phyloP scores from a whole-genome alignment of 2,797 vertebrate genomes.

The Melanotaenia nigrans region DNA sequence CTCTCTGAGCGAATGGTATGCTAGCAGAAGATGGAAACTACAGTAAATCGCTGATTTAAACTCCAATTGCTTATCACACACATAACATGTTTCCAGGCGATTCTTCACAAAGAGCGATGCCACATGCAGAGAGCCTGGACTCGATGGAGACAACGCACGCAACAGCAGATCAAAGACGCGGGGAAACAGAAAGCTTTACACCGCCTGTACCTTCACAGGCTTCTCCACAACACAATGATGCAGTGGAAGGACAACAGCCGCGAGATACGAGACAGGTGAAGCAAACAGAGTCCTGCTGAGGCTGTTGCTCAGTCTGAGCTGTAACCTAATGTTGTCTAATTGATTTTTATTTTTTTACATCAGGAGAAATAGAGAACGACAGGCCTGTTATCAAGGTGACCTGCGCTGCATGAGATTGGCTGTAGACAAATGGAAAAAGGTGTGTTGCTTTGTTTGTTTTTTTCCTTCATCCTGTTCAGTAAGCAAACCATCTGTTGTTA shows the following conservation, averaged over 20 bases:
- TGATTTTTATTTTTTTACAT: slow-evolving; percentile 29
- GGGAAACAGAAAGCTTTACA: slow-evolving; percentile 66
- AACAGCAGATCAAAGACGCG: slow-evolving; percentile 59
- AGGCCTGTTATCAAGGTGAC: slow-evolving; percentile 74
- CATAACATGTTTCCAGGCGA: slow-evolving; percentile 77
- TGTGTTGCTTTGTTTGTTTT: slow-evolving; percentile 53
- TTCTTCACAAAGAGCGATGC: slow-evolving; percentile 80
- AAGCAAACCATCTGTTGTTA: not conserved
- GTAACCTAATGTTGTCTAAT: not conserved
- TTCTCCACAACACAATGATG: slow-evolving; percentile 75
- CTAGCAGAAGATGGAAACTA: slow-evolving; percentile 5
- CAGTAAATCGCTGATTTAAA: not conserved
- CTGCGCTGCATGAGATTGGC: slow-evolving; percentile 70
- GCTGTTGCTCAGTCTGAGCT: not conserved
- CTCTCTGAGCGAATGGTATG: slow-evolving; percentile 84
- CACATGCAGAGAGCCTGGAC: slow-evolving; percentile 78
- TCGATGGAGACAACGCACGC: slow-evolving; percentile 77
- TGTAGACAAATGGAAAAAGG: slow-evolving; percentile 88
- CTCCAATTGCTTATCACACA: not conserved
- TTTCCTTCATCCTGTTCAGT: not conserved
- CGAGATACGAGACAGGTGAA: slow-evolving; percentile 65
- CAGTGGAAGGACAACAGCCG: slow-evolving; percentile 82
- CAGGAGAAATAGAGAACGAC: slow-evolving; percentile 79
- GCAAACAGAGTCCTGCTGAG: not conserved
- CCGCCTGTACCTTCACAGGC: slow-evolving; percentile 49